These are phyloP conservation scores for Epistrophe grossulariae DNA, from an alignment of 2,888 invertebrate genomes.

Conservation along the genomic window DNA sequence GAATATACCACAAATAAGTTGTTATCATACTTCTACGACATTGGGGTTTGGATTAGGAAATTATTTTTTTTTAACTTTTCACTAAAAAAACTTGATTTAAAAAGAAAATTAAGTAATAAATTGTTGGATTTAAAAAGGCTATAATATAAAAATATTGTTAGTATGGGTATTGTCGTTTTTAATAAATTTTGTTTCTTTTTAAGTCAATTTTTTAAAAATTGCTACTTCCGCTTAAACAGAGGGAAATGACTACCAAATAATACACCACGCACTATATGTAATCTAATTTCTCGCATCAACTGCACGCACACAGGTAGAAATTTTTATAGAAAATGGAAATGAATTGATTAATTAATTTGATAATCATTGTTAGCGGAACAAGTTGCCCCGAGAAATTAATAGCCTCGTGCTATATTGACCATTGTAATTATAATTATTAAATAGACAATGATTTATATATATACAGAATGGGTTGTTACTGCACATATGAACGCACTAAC, in stretches of 20 bases:
- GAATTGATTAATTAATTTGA: constrained; percentile 46
- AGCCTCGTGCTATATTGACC: not conserved
- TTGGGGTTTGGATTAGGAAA: no score
- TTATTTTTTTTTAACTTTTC: no score
- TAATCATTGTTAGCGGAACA: constrained; percentile 38
- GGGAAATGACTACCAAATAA: not conserved
- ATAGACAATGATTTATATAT: constrained; percentile 58
- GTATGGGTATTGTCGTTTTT: no score
- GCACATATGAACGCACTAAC: constrained; percentile 39
- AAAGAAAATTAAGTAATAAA: no score
- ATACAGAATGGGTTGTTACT: not conserved
- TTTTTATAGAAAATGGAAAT: constrained; percentile 13
- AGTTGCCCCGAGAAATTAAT: constrained; percentile 46
- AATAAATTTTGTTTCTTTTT: no score
- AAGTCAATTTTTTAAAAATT: no score
- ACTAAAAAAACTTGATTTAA: no score
- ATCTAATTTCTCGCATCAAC: not conserved
- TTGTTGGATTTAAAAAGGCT: no score
- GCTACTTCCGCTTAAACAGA: no score
- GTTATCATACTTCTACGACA: no score
- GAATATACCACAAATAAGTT: no score
- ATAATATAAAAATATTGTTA: no score
- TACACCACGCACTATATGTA: not conserved
- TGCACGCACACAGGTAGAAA: not conserved
- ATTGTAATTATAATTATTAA: constrained; percentile 61